Conservation (phyloP, 2,797 vertebrate species). For the Ibycter americanus region DNA sequence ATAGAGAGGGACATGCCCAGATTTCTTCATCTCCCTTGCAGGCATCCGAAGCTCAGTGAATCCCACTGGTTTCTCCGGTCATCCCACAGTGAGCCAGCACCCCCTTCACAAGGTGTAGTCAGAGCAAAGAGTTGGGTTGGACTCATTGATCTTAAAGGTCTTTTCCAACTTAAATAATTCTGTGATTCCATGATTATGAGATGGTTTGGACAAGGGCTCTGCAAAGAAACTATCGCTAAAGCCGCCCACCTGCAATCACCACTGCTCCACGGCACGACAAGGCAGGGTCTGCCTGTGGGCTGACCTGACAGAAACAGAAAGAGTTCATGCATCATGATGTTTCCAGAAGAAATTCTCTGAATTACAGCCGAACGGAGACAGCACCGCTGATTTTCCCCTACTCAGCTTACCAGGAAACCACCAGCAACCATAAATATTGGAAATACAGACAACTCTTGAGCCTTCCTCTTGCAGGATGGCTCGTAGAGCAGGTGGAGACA, state of each 20-base stretch:
- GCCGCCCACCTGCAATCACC: not conserved
- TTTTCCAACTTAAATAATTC: no score
- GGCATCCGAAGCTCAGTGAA: not conserved
- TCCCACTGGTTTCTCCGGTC: not conserved
- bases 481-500: not conserved
- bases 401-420: not conserved
- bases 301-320: not conserved
- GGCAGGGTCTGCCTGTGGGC: not conserved
- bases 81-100: not conserved
- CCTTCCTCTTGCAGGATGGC: not conserved
- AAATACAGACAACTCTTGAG: not conserved
- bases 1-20: not conserved
- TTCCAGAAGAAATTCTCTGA: not conserved
- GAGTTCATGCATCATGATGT: not conserved
- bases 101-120: not conserved
- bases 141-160: no score
- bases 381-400: not conserved
- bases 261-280: accelerated
- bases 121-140: not conserved
- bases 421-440: not conserved
- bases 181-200: not conserved
- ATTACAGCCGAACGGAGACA: not conserved
- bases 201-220: not conserved
- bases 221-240: not conserved
- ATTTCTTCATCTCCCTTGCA: not conserved